These are phyloP conservation scores for Chiroxiphia lanceolata DNA, from an alignment of 2,797 vertebrate genomes.

Conservation along the genomic window DNA sequence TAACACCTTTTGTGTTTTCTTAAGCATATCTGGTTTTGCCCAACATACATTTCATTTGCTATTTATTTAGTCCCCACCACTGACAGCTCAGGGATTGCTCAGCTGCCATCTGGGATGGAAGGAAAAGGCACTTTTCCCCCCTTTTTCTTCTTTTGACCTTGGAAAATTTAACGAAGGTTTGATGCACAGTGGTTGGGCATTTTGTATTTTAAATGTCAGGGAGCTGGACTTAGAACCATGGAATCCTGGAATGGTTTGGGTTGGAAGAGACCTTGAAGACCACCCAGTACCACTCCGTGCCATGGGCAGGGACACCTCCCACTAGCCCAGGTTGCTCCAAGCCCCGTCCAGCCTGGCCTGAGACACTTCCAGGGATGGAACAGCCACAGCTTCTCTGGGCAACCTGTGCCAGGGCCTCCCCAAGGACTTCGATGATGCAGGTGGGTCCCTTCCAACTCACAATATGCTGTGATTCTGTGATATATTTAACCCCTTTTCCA, in stretches of 20 bases:
- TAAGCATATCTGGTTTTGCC: conserved; percentile 18
- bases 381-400: neutral
- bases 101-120: neutral
- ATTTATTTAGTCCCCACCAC: neutral
- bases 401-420: neutral
- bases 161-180: neutral
- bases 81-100: conserved; percentile 7
- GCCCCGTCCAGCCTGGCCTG: accelerated
- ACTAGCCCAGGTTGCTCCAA: accelerated
- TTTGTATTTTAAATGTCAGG: neutral
- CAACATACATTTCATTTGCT: neutral
- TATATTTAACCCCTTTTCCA: neutral
- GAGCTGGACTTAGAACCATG: neutral
- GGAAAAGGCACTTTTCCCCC: neutral
- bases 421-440: neutral
- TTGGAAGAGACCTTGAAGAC: neutral
- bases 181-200: neutral
- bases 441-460: neutral
- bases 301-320: neutral
- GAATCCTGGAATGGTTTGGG: neutral
- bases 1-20: conserved; percentile 5
- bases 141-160: neutral
- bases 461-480: neutral
- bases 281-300: neutral
- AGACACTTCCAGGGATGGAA: neutral